These are phyloP conservation scores for Anoplolepis gracilipes DNA, from an alignment of 1,140 invertebrate genomes.

Conservation along the genomic window DNA sequence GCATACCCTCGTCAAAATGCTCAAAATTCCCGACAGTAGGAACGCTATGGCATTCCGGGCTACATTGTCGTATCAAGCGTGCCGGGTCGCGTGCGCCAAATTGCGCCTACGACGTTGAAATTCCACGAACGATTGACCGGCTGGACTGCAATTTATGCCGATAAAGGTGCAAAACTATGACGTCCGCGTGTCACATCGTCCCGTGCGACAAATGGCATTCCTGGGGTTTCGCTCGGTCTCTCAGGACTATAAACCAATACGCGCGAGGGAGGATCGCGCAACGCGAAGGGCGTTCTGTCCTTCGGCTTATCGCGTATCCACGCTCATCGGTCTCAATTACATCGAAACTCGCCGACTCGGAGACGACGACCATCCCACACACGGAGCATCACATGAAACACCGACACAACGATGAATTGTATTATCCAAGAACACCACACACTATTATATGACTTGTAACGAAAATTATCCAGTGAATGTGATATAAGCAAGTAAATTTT, in stretches of 20 bases:
- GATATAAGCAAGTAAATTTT: background rate
- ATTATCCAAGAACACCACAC: too few relatives aligned
- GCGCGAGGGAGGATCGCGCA: background rate
- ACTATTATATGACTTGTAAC: background rate
- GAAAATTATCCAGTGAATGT: background rate
- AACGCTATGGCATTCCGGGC: conserved; percentile 70
- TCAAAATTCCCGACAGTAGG: conserved; percentile 70
- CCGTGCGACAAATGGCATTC: conserved; percentile 72
- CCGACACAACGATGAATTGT: too few relatives aligned
- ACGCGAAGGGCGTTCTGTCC: background rate
- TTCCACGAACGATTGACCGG: conserved; percentile 76
- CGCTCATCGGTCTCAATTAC: conserved; percentile 56
- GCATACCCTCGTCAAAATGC: conserved; percentile 64
- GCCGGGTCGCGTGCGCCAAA: conserved; percentile 81
- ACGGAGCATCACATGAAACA: background rate
- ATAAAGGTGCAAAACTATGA: conserved; percentile 75
- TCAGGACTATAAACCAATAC: conserved; percentile 53
- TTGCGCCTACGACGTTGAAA: conserved; percentile 76
- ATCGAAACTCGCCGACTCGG: background rate
- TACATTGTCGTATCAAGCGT: conserved; percentile 23
- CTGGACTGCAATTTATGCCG: conserved; percentile 69
- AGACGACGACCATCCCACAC: background rate
- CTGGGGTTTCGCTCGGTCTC: conserved; percentile 38
- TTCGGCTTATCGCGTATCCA: conserved; percentile 5
- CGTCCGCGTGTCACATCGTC: conserved; percentile 61